Percentiles rank a stretch among this genome's conserved stretches.
Conservation (phyloP, 1,140 invertebrate species). For the Brachionus angularis region DNA sequence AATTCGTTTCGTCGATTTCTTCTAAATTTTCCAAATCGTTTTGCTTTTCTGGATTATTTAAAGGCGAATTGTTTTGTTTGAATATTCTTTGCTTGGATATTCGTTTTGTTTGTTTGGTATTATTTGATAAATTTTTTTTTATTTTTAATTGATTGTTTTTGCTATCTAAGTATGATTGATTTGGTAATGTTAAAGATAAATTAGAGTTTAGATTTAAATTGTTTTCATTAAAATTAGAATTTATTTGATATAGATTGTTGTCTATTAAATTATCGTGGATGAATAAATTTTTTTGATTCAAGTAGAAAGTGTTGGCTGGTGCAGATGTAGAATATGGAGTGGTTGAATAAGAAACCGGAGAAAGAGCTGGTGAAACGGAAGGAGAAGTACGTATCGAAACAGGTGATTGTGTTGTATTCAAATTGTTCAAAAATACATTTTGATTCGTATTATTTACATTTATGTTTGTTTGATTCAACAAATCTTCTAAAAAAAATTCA, state of each 20-base stretch:
- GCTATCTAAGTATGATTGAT: neutral
- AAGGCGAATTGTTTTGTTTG: neutral
- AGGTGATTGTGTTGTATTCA: constrained; percentile 1
- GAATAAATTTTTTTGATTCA: constrained; percentile 35
- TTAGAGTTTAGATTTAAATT: neutral
- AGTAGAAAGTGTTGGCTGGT: neutral
- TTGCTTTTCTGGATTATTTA: neutral
- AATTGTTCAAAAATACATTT: neutral
- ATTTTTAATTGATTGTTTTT: neutral
- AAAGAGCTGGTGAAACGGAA: constrained; percentile 20
- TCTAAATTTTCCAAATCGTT: constrained; percentile 38
- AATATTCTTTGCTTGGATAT: neutral
- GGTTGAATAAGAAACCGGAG: constrained; percentile 15
- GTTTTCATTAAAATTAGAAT: neutral
- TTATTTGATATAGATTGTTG: neutral
- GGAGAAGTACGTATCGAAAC: neutral
- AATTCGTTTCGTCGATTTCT: constrained; percentile 18
- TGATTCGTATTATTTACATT: neutral
- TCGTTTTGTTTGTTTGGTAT: neutral
- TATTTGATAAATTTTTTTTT: neutral
- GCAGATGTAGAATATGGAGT: constrained; percentile 34
- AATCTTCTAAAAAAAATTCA: constrained; percentile 33
- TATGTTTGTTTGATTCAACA: neutral
- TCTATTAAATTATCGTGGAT: constrained; percentile 35
- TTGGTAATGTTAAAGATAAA: neutral